phyloP scores from a whole-genome alignment of 2,888 invertebrate species.

The Deroplatys truncata region DNA sequence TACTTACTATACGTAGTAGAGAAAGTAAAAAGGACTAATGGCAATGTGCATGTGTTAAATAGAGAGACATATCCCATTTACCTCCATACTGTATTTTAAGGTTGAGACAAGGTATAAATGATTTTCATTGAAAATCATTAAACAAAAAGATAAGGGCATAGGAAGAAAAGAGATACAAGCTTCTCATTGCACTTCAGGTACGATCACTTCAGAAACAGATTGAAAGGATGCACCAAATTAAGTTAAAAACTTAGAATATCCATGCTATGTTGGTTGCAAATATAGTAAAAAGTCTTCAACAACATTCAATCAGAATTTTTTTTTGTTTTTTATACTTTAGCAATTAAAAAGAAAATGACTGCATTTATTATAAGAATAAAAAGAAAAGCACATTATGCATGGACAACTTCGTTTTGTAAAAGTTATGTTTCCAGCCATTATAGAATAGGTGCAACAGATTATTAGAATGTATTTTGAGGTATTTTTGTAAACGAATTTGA shows the following conservation, averaged over 20 bases:
- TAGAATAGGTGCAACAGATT: neutral
- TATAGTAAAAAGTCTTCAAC: neutral
- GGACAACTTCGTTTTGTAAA: neutral
- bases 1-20: no score
- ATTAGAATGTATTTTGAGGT: neutral
- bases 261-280: no score
- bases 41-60: no score
- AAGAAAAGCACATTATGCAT: neutral
- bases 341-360: neutral
- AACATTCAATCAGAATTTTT: neutral
- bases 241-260: neutral
- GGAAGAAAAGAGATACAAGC: no score
- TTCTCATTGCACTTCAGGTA: no score
- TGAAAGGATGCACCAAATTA: neutral
- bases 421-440: neutral
- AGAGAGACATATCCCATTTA: no score
- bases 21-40: no score
- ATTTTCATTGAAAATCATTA: no score
- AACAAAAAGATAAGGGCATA: no score
- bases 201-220: no score
- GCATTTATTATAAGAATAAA: neutral
- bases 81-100: no score
- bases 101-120: no score
- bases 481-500: neutral
- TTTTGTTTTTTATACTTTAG: neutral